These are phyloP conservation scores for Indri indri DNA, from an alignment of 2,113 vertebrate genomes.

Conservation along the genomic window DNA sequence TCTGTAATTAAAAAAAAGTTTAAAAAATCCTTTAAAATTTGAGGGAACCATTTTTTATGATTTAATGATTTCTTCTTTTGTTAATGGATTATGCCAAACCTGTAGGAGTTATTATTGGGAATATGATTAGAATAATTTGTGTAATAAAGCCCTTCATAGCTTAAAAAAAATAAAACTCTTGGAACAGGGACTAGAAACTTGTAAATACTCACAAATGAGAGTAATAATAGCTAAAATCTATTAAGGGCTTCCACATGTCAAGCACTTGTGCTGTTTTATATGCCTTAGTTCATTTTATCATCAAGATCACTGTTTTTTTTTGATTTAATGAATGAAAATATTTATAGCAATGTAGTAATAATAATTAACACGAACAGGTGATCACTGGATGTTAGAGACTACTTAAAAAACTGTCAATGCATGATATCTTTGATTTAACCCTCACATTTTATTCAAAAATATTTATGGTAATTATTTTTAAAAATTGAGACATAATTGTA, in stretches of 20 bases:
- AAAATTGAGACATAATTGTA: not conserved
- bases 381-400: not conserved
- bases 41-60: not conserved
- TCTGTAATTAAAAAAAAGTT: not conserved
- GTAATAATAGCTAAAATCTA: not conserved
- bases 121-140: not conserved
- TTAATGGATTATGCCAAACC: not conserved
- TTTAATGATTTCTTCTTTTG: not conserved
- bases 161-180: not conserved
- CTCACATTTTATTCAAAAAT: not conserved
- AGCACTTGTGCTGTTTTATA: not conserved
- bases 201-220: not conserved
- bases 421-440: not conserved
- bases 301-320: not conserved
- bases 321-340: not conserved
- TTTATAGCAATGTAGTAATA: not conserved
- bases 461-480: not conserved
- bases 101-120: not conserved
- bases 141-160: not conserved
- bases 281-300: not conserved
- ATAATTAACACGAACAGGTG: not conserved
- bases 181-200: not conserved
- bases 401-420: not conserved
- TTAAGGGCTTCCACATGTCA: not conserved
- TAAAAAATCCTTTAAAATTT: conserved; percentile 2